Evolutionary conservation across 2,113 vertebrate species (phyloP), one percentile per base, ranked within the genome.

Genomic region (Budorcas taxicolor): DNA sequence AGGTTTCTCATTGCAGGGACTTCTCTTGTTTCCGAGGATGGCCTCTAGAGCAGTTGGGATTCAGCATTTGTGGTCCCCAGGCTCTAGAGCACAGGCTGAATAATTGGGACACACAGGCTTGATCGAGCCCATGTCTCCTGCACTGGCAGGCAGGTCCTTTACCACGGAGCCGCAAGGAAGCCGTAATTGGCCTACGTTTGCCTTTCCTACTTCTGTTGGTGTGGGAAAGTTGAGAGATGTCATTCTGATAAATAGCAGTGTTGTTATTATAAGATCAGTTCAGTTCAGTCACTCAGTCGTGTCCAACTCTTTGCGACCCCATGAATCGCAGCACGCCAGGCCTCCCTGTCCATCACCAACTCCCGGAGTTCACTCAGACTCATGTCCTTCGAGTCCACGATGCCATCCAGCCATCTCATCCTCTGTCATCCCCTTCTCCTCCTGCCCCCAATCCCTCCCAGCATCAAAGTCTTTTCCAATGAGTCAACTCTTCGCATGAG

Each of bases 361-460:
- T 57, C 9, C 23, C 0, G 3, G 23, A 57, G 55, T 57, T 57
- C 23, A 57, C 55, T 57, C 55, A 57, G 55, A 57, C 55, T 57
- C 23, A 25, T 4, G 55, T 10, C 1, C 9, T 11, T 57, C 9
- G 0, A 57, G 55, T 57, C 23, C 0, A 9, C 25, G 55, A 25
- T 57, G 23, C 55, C 55, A 57, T 57, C 55, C 23, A 57, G 23
- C 55, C 55, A 25, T 57, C 23, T 57, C 55, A 11, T 57, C 55
- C 55, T 57, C 9, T 0, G 55, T 25, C 3, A 3, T 25, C 55
- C 55, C 55, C 23, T 57, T 57, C 9, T 25, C 55, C 23, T 57
- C 55, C 23, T 57, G 55, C 55, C 55, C 21, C 23, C 23, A 57
- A 25, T 25, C 55, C 23, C 55, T 57, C 55, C 1, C 55, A 57